These are phyloP conservation scores for Daktulosphaira vitifoliae DNA, from an alignment of 1,140 invertebrate species.

Conservation along the genomic window DNA sequence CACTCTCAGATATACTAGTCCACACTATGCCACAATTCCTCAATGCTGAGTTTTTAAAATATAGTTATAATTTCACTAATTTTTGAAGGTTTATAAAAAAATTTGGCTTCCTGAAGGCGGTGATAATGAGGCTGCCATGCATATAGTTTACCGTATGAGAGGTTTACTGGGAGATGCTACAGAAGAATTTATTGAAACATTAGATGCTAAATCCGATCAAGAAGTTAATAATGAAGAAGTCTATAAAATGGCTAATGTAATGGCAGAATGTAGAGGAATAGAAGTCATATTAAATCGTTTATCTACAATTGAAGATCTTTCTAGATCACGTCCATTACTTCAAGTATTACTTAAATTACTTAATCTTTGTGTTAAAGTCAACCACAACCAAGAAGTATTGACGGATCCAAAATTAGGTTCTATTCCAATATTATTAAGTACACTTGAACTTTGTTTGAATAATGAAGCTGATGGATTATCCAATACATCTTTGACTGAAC, in stretches of 20 bases:
- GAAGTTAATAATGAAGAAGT: conserved; percentile 90
- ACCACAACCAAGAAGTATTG: conserved; percentile 59
- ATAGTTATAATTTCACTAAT: not conserved
- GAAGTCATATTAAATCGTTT: conserved; percentile 51
- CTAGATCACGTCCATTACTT: conserved; percentile 64
- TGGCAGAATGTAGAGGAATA: conserved; percentile 77
- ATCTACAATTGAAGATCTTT: conserved; percentile 35
- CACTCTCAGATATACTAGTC: too few species aligned
- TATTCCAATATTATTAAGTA: conserved; percentile 58
- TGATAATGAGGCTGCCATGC: conserved; percentile 68
- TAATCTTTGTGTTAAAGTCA: conserved; percentile 69
- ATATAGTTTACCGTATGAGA: conserved; percentile 97
- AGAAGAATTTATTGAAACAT: conserved; percentile 93
- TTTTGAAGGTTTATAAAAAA: conserved; percentile 57
- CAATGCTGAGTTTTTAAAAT: too few species aligned
- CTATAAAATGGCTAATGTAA: conserved; percentile 68
- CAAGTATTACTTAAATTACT: conserved; percentile 79
- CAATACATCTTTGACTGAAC: conserved; percentile 64
- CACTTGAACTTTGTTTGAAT: conserved; percentile 57
- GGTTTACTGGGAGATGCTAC: conserved; percentile 94
- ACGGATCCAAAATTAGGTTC: conserved; percentile 59
- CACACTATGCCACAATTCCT: too few species aligned
- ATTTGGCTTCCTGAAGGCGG: conserved; percentile 43
- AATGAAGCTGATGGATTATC: conserved; percentile 48
- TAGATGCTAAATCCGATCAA: conserved; percentile 75